These are phyloP conservation scores for Hyaena hyaena DNA, from an alignment of 2,113 vertebrate species.

Conservation along the genomic window DNA sequence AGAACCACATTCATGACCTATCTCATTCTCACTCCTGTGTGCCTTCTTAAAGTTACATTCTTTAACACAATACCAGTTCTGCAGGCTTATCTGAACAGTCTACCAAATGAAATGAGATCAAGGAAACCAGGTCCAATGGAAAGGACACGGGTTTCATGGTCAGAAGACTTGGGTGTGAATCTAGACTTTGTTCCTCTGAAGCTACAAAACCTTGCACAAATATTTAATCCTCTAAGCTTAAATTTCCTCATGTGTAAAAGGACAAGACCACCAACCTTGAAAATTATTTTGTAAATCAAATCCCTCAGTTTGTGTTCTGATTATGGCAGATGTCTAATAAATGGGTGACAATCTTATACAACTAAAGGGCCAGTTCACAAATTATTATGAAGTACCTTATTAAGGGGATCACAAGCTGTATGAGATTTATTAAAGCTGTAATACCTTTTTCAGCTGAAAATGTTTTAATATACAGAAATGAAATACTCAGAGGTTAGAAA, in stretches of 20 bases:
- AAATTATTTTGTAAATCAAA: conserved; percentile 29
- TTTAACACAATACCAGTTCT: conserved; percentile 12
- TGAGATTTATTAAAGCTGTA: neutral
- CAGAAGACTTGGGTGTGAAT: neutral
- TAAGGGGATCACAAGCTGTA: neutral
- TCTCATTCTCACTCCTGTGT: neutral
- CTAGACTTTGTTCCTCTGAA: conserved; percentile 3
- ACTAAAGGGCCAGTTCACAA: neutral
- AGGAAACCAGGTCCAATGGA: neutral
- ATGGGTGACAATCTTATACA: neutral
- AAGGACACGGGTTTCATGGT: neutral
- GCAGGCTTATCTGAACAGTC: conserved; percentile 1
- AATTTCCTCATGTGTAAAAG: neutral
- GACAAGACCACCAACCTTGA: neutral
- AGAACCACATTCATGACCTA: neutral
- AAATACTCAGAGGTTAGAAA: conserved; percentile 35
- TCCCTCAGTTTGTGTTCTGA: neutral
- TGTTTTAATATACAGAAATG: conserved; percentile 40
- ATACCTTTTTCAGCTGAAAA: conserved; percentile 19
- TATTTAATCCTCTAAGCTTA: neutral
- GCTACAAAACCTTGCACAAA: neutral
- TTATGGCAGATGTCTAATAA: neutral
- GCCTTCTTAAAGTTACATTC: neutral
- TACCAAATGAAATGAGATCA: neutral
- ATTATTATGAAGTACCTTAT: neutral